Percentiles rank a stretch among this genome's conserved stretches.
These are phyloP conservation scores for Myxocyprinus asiaticus DNA, from an alignment of 2,113 vertebrate genomes.

Conservation along the genomic window DNA sequence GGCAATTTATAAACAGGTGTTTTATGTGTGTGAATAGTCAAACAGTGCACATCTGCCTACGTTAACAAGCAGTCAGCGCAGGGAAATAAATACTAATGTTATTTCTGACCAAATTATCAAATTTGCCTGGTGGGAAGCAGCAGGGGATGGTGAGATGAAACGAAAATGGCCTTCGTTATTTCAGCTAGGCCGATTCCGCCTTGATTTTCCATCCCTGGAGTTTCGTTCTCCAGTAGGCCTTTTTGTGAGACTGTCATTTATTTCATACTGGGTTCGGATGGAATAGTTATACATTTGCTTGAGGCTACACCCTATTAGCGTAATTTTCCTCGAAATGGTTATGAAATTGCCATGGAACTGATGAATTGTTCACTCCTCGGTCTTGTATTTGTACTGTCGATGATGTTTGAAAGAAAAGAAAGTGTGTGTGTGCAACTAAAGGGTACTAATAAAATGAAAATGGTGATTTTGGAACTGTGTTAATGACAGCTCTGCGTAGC, in stretches of 20 bases:
- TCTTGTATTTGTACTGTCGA: conserved; percentile 29
- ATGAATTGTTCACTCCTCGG: conserved; percentile 29
- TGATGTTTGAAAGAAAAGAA: conserved; percentile 21
- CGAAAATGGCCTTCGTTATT: conserved; percentile 24
- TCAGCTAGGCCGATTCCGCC: conserved; percentile 23
- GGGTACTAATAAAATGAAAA: conserved; percentile 44
- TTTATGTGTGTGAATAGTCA: conserved; percentile 12
- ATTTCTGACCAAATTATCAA: conserved; percentile 31
- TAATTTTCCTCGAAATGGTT: conserved; percentile 53
- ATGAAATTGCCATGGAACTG: conserved; percentile 39
- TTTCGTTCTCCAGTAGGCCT: background rate
- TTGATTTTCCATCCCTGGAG: conserved; percentile 23
- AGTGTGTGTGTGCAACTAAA: conserved; percentile 28
- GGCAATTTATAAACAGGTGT: conserved; percentile 35
- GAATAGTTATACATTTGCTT: conserved; percentile 39
- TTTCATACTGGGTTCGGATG: conserved; percentile 39
- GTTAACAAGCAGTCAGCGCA: conserved; percentile 24
- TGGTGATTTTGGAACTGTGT: conserved; percentile 40
- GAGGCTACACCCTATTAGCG: conserved; percentile 50
- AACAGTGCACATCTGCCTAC: background rate
- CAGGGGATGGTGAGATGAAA: conserved; percentile 17
- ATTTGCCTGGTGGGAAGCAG: conserved; percentile 23
- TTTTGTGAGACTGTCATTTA: conserved; percentile 32
- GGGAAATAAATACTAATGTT: conserved; percentile 35
- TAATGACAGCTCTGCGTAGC: conserved; percentile 40